Conservation (phyloP, 1,140 invertebrate species). For the Oryzaephilus surinamensis region DNA sequence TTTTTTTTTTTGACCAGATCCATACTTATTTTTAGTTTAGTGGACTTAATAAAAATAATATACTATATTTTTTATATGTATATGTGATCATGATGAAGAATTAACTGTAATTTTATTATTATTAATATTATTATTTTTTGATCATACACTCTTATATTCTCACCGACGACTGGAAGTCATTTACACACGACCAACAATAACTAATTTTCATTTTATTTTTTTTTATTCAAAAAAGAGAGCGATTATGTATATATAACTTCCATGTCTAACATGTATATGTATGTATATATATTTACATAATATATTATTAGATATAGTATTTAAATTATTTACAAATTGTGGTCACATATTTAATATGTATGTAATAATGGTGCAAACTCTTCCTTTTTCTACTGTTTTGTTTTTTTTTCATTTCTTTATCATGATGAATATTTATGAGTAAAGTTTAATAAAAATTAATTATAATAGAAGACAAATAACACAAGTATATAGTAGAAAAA, state of each 20-base stretch:
- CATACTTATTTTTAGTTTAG: constrained; percentile 10
- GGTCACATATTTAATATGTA: constrained; percentile 25
- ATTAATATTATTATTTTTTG: no score
- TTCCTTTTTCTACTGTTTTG: constrained; percentile 13
- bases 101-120: no score
- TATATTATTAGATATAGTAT: constrained; percentile 18
- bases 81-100: no score
- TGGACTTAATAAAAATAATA: no score
- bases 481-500: constrained; percentile 17
- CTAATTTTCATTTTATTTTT: no score
- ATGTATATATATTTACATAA: constrained; percentile 14
- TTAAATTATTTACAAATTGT: constrained; percentile 26
- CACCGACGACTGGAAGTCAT: background rate
- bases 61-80: no score
- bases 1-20: constrained; percentile 13
- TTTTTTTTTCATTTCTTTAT: background rate
- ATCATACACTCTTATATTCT: no score
- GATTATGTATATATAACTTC: constrained; percentile 13
- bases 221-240: constrained; percentile 14
- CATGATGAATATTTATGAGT: background rate
- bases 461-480: no score
- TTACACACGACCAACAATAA: no score
- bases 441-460: constrained; percentile 10
- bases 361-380: constrained; percentile 11
- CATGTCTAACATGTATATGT: no score